Percentiles rank a stretch among this genome's conserved stretches.
These are phyloP conservation scores for Perca fluviatilis DNA, from an alignment of 2,113 vertebrate species.

Conservation along the genomic window DNA sequence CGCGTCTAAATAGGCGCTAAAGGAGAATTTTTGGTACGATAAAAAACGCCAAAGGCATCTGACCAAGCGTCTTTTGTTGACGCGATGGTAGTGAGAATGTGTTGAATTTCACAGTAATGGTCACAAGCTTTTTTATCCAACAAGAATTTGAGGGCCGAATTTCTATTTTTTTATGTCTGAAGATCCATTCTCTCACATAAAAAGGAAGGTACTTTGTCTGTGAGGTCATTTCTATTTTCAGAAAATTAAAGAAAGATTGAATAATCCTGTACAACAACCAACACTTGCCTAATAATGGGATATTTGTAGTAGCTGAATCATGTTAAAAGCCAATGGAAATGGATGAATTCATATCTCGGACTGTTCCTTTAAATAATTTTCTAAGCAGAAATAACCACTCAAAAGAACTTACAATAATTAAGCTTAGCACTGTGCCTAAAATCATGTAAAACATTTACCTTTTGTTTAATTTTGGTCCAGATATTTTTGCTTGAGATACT, in stretches of 20 bases:
- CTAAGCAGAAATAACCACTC: too few relatives aligned
- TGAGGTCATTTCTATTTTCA: background rate
- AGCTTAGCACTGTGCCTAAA: background rate
- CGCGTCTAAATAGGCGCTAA: too few relatives aligned
- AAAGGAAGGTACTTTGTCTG: background rate
- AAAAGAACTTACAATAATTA: background rate
- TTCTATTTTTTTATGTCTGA: background rate
- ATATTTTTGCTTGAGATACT: background rate
- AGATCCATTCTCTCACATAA: conserved; percentile 8
- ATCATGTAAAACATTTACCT: too few relatives aligned
- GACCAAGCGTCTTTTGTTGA: too few relatives aligned
- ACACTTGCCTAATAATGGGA: background rate
- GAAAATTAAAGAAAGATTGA: background rate
- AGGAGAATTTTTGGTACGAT: too few relatives aligned
- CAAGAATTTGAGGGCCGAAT: background rate
- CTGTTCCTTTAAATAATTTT: too few relatives aligned
- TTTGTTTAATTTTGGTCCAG: background rate
- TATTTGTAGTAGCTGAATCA: background rate
- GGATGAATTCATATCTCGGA: background rate
- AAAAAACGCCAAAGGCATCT: too few relatives aligned
- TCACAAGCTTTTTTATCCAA: background rate
- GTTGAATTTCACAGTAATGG: background rate
- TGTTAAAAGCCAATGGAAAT: background rate
- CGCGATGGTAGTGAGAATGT: too few relatives aligned
- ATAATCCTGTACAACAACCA: background rate